Percentiles rank a stretch among this genome's conserved stretches.
Conservation (phyloP, 2,113 vertebrate genomes). For the Psephotus haematonotus region DNA sequence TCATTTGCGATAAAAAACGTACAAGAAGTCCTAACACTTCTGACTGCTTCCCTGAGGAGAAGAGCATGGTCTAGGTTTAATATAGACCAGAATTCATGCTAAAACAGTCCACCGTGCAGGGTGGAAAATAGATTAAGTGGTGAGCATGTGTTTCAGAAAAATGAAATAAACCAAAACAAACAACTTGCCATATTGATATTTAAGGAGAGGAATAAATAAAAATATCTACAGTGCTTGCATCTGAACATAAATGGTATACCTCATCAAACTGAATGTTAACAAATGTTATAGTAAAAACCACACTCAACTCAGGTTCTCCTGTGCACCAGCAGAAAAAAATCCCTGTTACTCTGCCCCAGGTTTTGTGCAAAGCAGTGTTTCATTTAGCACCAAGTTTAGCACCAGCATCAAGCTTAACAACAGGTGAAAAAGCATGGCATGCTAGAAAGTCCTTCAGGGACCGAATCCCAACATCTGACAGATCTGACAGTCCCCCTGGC, state of each 20-base stretch:
- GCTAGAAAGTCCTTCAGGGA: neutral
- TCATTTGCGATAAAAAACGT: neutral
- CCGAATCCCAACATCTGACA: neutral
- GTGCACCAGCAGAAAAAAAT: neutral
- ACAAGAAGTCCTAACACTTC: neutral
- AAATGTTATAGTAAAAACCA: neutral
- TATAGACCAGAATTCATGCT: neutral
- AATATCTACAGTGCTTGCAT: neutral
- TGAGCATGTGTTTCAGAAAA: neutral
- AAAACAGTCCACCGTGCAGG: neutral
- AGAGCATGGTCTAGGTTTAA: neutral
- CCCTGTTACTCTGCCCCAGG: neutral
- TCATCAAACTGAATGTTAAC: neutral
- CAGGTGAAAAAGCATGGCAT: neutral
- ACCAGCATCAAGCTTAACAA: neutral
- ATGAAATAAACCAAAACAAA: neutral
- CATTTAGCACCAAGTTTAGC: neutral
- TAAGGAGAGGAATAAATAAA: neutral
- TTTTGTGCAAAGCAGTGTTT: neutral
- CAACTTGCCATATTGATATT: neutral
- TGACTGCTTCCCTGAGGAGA: neutral
- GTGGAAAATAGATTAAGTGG: neutral
- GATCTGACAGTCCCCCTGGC: neutral
- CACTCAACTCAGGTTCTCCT: neutral
- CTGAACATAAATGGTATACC: neutral